Base-by-base conservation (phyloP, 2,888 invertebrate species). In the Sinotaia quadrata region DNA sequence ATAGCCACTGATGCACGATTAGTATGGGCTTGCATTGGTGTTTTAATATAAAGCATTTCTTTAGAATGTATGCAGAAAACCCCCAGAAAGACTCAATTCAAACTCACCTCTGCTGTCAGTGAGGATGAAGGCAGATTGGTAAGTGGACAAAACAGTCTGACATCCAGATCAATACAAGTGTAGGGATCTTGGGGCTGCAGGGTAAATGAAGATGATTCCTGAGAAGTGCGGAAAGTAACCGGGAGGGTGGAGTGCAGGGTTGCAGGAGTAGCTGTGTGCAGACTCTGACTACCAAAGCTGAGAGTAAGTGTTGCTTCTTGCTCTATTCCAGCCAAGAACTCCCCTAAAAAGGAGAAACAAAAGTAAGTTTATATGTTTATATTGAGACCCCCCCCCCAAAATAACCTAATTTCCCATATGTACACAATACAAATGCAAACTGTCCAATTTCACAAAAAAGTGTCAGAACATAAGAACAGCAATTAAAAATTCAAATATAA, bases 231-330 rank as follows among this genome's bases (percentile, higher is more conserved):
- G 37, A 59, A 18, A 24, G 37, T 29, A 31, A 67, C 10, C 4
- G 67, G 47, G 37, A 36, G 56, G 18, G 34, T 36, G 57, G 27
- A 29, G 59, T 37, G 27, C 61, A 68, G 56, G 36, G 60, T 58
- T 18, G 58, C 68, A 15, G 70, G 61, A 36, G 74, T 74, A 52
- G 68, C 74, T 31, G 36, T 67, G 21, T 47, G 49, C 59, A 76
- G 69, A 33, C 44, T 54, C 34, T 60, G 66, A 68, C 81, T 86
- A 2, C 86, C 85, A 34, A 81, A 75, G 63, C 80, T 75, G 15
- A 86, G 65, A 24, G 69, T 72, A 21, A 86, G 72, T 4, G 65
- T 72, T 2, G 83, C 79, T n/a, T 75, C 74, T 68, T 85, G 84
- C 18, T 75, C 74, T 27, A 82, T 76, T 12, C 85, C 85, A 68